Evolutionary conservation across 2,797 vertebrate genomes (phyloP).

Genomic region (Scleropages formosus): DNA sequence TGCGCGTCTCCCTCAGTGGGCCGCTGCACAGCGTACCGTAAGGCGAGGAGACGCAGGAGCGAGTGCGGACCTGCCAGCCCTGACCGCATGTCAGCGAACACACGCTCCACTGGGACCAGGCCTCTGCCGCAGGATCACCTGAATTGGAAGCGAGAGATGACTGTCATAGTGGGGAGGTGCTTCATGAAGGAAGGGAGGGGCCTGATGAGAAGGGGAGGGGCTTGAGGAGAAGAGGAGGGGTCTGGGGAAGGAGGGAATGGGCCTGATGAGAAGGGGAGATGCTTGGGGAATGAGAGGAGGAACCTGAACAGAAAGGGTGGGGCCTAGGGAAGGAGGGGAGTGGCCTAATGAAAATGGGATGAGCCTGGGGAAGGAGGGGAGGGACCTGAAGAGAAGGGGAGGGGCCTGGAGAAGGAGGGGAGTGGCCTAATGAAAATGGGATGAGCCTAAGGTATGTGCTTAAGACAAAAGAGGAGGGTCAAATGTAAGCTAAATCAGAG

Average conservation of each 20-base stretch:
- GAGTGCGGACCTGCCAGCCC: constrained; percentile 92
- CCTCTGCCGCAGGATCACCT: constrained; percentile 95
- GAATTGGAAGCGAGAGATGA: constrained; percentile 20
- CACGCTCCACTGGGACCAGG: constrained; percentile 98
- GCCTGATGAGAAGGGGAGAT: neutral
- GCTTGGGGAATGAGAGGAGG: neutral
- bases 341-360: too few relatives aligned
- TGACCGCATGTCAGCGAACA: constrained; percentile 96
- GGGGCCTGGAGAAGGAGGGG: constrained; percentile 6
- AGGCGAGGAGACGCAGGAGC: constrained; percentile 94
- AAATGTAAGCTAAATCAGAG: too few relatives aligned
- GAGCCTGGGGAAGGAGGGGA: constrained; percentile 11
- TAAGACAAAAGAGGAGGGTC: too few relatives aligned
- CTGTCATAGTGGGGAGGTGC: neutral
- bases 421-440: too few relatives aligned
- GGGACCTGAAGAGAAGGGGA: too few relatives aligned
- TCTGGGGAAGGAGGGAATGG: neutral
- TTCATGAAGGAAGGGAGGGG: neutral
- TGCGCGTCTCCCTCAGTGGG: constrained; percentile 87
- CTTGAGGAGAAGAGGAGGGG: neutral
- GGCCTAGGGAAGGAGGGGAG: neutral
- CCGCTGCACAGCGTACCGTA: constrained; percentile 96
- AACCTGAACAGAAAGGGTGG: neutral
- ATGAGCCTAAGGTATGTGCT: too few relatives aligned
- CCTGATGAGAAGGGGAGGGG: neutral